A percentile compares a stretch with the other conserved stretches of the same genome.
Conservation (phyloP, 2,797 vertebrate species). For the Merluccius polli region DNA sequence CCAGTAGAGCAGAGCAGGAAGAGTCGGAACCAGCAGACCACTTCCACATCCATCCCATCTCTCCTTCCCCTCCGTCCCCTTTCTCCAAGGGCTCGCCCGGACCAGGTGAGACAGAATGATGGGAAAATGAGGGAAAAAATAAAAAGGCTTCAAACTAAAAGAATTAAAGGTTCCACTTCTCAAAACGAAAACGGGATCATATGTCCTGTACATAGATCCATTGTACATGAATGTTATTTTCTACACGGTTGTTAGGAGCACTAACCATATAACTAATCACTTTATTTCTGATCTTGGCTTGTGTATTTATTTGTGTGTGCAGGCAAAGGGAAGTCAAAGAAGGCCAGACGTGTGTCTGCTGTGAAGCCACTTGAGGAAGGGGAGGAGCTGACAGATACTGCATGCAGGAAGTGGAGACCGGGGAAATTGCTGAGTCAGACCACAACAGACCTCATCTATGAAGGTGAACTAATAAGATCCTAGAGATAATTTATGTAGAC, state of each 20-base stretch:
- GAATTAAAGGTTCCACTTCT: no score
- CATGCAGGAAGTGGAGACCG: slow-evolving; percentile 75
- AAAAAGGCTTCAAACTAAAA: no score
- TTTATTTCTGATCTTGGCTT: not conserved
- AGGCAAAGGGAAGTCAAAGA: slow-evolving; percentile 61
- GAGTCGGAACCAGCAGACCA: no score
- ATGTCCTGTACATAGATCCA: not conserved
- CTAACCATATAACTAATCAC: not conserved
- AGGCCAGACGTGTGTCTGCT: slow-evolving; percentile 37
- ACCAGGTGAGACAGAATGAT: not conserved
- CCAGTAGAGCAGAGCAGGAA: not conserved
- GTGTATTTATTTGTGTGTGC: not conserved
- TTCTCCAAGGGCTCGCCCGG: not conserved
- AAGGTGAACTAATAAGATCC: slow-evolving; percentile 67
- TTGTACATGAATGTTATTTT: no score
- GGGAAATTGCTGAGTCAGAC: slow-evolving; percentile 65
- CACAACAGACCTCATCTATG: slow-evolving; percentile 74
- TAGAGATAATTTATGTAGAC: not conserved
- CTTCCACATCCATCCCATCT: not conserved
- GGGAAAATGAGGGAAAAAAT: no score
- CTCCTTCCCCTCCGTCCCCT: not conserved
- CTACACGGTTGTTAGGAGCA: not conserved
- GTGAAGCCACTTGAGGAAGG: slow-evolving; percentile 67
- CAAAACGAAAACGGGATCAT: no score
- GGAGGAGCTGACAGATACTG: slow-evolving; percentile 75